Base-by-base conservation (phyloP, 2,113 vertebrate species). In the Ifrita kowaldi region DNA sequence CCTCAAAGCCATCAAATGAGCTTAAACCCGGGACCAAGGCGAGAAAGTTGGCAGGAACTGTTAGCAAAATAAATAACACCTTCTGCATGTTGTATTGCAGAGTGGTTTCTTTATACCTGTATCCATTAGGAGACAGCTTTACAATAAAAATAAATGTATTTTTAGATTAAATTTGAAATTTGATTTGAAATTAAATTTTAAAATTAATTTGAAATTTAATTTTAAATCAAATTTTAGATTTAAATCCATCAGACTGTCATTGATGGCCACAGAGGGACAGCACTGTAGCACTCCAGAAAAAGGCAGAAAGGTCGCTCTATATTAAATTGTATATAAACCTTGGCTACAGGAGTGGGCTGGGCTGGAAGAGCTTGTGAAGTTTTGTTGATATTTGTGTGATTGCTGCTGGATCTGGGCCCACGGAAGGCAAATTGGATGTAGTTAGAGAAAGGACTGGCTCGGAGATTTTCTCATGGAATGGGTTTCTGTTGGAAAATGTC, bases 381-480 rank as follows among this genome's bases (percentile, higher is more conserved):
- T 89, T 77, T 91, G 87, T 87, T 84, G 84, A 84, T 89, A 32
- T 71, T 70, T 62, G 77, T 65, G 73, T 65, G 90, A 89, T 64
- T 76, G 84, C 73, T 95, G 82, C 73, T 94, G 94, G 84, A 89
- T 35, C 81, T 11, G 73, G 46, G 94, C 87, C 92, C 81, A 16
- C 1, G 2, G 23, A 63, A 80, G 63, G 41, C 62, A 21, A 16
- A 32, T 10, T 88, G 84, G 55, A 33, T 22, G 32, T 3, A 49
- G 37, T 24, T 24, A 42, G 35, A 7, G 27, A 60, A 91, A 65
- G 9, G 11, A 32, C 56, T 49, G 65, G 24, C 53, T 33, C 41
- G 69, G 76, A 56, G 52, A 84, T 67, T 94, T 96, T 94, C 94
- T 94, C 92, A 95, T 91, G 84, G 30, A 73, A 89, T 52, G 52